Conservation (phyloP, 2,797 vertebrate genomes). For the Tinamus major region DNA sequence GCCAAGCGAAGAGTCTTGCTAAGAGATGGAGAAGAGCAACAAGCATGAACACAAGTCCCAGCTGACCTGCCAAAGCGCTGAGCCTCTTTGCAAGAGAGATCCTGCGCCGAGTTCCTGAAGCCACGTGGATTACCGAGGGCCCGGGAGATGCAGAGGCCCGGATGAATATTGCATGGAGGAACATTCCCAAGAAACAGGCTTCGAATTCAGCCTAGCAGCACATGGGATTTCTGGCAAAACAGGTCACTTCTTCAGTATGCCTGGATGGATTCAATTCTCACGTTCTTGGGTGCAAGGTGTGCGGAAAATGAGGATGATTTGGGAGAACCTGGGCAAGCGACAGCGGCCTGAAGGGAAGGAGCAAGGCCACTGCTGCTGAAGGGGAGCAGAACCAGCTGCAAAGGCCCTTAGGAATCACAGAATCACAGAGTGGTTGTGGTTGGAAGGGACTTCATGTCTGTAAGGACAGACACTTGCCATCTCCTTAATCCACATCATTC, state of each 20-base stretch:
- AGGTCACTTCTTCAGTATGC: background rate
- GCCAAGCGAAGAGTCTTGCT: background rate
- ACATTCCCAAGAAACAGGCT: accelerated
- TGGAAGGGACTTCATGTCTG: background rate
- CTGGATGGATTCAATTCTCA: accelerated
- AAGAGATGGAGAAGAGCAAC: background rate
- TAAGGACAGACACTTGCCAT: background rate
- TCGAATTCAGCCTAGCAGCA: background rate
- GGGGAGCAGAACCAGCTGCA: background rate
- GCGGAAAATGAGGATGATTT: background rate
- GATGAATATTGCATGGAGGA: background rate
- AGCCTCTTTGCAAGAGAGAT: background rate
- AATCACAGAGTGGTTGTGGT: no score
- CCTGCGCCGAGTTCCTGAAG: background rate
- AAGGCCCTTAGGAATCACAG: background rate
- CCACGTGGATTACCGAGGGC: background rate
- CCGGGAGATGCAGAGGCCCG: background rate
- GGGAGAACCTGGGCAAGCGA: background rate
- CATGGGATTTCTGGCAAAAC: background rate
- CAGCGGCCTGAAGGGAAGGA: background rate
- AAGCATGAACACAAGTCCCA: background rate
- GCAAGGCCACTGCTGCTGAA: background rate
- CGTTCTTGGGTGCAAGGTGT: accelerated
- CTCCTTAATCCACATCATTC: background rate
- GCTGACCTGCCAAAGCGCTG: background rate